These are phyloP conservation scores for Syrista parreyssii DNA, from an alignment of 2,888 invertebrate species.

Conservation along the genomic window DNA sequence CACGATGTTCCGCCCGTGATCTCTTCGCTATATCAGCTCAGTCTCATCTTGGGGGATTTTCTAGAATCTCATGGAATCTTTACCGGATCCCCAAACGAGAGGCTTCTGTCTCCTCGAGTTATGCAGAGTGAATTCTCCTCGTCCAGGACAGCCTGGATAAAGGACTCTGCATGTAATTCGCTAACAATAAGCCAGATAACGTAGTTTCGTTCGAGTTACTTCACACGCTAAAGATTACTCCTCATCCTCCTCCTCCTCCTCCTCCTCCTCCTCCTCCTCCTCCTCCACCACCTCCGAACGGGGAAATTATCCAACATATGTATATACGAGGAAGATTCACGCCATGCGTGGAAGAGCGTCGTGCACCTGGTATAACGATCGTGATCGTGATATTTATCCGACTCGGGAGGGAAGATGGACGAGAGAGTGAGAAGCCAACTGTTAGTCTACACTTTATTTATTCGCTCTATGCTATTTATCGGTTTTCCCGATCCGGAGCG, in stretches of 20 bases:
- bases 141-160: not conserved
- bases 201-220: not conserved
- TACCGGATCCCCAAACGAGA: not conserved
- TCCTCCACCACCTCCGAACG: not conserved
- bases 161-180: not conserved
- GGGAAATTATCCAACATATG: not conserved
- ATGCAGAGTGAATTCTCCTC: not conserved
- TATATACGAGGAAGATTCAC: not conserved
- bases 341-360: slow-evolving; percentile 28
- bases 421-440: not conserved
- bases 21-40: not conserved
- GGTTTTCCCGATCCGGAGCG: not conserved
- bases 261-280: not conserved
- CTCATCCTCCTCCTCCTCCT: too few species aligned
- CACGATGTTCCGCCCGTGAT: not conserved
- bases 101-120: not conserved
- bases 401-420: not conserved
- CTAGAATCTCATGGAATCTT: not conserved
- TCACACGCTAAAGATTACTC: not conserved
- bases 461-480: not conserved
- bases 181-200: not conserved
- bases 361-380: slow-evolving; percentile 53
- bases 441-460: not conserved
- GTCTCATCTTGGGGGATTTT: not conserved
- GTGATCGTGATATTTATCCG: slow-evolving; percentile 40